These are phyloP conservation scores for Archips xylosteana DNA, from an alignment of 2,888 invertebrate genomes.

Conservation along the genomic window DNA sequence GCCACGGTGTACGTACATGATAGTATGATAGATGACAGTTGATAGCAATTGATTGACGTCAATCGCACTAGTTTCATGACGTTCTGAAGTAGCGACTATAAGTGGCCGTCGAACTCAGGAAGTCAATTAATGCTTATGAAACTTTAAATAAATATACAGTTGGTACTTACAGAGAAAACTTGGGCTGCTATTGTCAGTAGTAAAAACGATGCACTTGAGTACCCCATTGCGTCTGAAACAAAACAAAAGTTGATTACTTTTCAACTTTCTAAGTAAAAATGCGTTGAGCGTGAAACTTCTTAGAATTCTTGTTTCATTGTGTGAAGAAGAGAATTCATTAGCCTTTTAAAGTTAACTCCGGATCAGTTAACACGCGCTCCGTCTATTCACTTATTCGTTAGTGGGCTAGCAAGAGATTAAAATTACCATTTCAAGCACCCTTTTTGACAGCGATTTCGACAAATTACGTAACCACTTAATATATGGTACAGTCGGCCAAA, in stretches of 20 bases:
- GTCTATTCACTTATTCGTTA: neutral
- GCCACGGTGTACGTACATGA: too few relatives aligned
- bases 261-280: neutral
- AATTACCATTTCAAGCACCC: too few relatives aligned
- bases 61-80: neutral
- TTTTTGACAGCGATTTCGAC: too few relatives aligned
- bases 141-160: neutral
- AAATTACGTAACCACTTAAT: too few relatives aligned
- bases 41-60: too few relatives aligned
- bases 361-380: neutral
- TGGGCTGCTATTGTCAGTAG: constrained; percentile 45
- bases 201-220: constrained; percentile 42
- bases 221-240: constrained; percentile 51
- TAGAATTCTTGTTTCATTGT: neutral
- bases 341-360: neutral
- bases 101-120: neutral
- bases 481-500: too few relatives aligned
- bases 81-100: neutral
- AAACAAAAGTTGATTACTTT: constrained; percentile 15
- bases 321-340: neutral
- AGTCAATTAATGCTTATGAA: neutral
- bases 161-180: constrained; percentile 48
- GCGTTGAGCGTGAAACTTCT: neutral
- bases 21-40: too few relatives aligned
- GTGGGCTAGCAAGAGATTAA: neutral